These are phyloP conservation scores for Campylorhamphus procurvoides DNA, from an alignment of 2,113 vertebrate genomes.

Conservation along the genomic window DNA sequence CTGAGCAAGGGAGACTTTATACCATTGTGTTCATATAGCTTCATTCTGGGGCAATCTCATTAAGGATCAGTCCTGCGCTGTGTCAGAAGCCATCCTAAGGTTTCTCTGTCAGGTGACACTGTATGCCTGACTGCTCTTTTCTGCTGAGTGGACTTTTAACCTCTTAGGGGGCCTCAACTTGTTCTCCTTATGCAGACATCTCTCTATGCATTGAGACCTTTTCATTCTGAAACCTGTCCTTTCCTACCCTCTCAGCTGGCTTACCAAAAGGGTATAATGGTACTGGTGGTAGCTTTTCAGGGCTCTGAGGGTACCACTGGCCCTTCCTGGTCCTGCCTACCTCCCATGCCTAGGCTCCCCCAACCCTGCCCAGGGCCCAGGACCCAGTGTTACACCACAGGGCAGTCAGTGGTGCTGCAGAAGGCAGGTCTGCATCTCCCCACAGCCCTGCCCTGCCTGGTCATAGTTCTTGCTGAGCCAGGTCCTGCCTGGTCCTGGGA, in stretches of 20 bases:
- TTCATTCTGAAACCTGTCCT: not conserved
- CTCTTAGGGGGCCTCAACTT: not conserved
- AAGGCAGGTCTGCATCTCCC: not conserved
- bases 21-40: not conserved
- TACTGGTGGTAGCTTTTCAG: not conserved
- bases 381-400: not conserved
- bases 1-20: not conserved
- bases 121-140: not conserved
- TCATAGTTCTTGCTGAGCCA: not conserved
- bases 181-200: not conserved
- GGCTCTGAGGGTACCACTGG: not conserved
- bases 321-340: not conserved
- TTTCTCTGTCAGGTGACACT: not conserved
- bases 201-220: not conserved
- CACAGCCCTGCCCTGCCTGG: not conserved
- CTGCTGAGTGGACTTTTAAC: not conserved
- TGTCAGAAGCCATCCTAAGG: not conserved
- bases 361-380: not conserved
- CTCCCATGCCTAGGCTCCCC: not conserved
- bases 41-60: not conserved
- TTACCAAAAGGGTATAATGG: not conserved
- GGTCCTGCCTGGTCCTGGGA: rapidly evolving
- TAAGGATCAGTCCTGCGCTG: not conserved
- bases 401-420: too few species aligned
- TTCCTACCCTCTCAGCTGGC: not conserved